Evolutionary conservation across 2,113 vertebrate species (phyloP), one percentile per base, ranked within the genome.

Genomic region (Sprattus sprattus): DNA sequence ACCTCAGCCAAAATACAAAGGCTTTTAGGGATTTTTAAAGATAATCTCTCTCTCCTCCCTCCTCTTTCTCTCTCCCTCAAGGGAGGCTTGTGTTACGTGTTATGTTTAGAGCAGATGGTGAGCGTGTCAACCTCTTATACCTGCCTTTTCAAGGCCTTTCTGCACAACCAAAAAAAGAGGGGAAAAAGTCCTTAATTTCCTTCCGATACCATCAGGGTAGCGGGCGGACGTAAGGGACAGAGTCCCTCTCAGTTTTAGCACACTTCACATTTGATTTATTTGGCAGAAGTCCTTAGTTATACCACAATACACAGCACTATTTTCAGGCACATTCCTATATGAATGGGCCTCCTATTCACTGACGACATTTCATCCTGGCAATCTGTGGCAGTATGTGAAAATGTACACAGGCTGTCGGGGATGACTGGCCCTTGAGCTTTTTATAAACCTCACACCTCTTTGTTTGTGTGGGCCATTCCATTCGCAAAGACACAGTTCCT

Each of bases 21-120:
- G 54, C 54, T 60, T 60, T 60, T 60, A 15, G 28, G 25, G 11
- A 18, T 39, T 44, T 78, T 32, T 28, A 18, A 78, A 39, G 11
- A 78, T 28, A 32, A 28, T 78, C 28, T 78, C 71, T 39, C 25
- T 78, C 71, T 86, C 86, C 89, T 88, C 49, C 85, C 85, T 85
- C 87, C 85, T 86, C 71, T 78, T 3, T 2, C 11, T 78, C 13
- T 0, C 71, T 78, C 4, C 32, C 71, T 78, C 71, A 15, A 78
- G 71, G 71, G 71, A 78, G 10, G 25, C 4, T 32, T 39, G 71
- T 78, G 71, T 78, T 78, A 39, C 39, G 32, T 32, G 13, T 78
- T 44, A 39, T 78, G 25, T 78, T 78, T 78, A 11, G 71, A 78
- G 71, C 71, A 78, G 71, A 78, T 78, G 71, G 71, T 78, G 39